Base-by-base conservation (phyloP, 2,888 invertebrate species). In the Cheilosia vernalis region DNA sequence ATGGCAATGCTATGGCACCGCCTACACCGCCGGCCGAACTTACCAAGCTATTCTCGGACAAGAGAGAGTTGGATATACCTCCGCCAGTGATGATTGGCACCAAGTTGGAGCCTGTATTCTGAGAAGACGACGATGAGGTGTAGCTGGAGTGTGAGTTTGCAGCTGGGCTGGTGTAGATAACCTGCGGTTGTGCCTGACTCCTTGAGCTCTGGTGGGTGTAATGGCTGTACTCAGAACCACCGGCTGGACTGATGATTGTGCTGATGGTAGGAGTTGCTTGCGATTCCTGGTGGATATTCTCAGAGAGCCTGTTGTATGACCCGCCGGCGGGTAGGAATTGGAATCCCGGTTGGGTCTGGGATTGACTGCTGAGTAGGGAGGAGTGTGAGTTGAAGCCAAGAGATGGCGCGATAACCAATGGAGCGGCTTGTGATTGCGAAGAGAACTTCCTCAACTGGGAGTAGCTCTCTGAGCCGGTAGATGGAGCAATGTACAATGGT, bases 381-480 rank as follows among this genome's bases (percentile, higher is more conserved):
- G 80, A 60, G 21, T 61, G 85, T 0, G 85, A 67, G 56, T 56
- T 85, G 0, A 63, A 5, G 1, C 87, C 84, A 30, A 53, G 53
- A 30, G 80, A 53, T 61, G 87, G 72, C 6, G 73, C 27, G 2
- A 88, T 49, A 3, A 82, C 15, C 30, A 88, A 33, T 10, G 88
- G 87, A 37, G 77, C 69, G 2, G 86, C 33, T 53, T 88, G 87
- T 2, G 76, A 77, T 69, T 87, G 85, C 0, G 85, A 80, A 0
- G 84, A 76, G 67, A 77, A 81, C 21, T 85, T 76, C 24, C 70
- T 76, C 76, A 88, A 37, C 69, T 88, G 77, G 70, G 85, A 87
- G 47, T 87, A 88, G 9, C 88, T 88, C 44, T 89, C 89, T 13
- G 89, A 88, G 21, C 89, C 89, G 24, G 87, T 87, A 15, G 88